A percentile compares a stretch with the other conserved stretches of the same genome.
These are phyloP conservation scores for Acanthosepion pharaonis DNA, from an alignment of 2,888 invertebrate species.

Conservation along the genomic window DNA sequence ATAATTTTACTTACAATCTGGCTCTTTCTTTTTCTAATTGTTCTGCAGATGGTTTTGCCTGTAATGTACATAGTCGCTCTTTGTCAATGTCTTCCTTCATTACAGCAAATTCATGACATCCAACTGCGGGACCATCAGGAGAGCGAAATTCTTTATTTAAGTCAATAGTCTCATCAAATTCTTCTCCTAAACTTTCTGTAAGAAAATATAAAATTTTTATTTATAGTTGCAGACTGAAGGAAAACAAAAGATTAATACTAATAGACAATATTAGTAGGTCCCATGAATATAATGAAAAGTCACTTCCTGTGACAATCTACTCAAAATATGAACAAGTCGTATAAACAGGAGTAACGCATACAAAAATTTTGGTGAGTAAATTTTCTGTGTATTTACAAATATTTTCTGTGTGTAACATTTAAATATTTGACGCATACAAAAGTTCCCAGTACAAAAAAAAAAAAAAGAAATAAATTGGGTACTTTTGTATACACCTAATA, in stretches of 20 bases:
- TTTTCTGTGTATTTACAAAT: too few relatives aligned
- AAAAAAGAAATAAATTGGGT: too few relatives aligned
- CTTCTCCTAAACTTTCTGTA: conserved; percentile 52
- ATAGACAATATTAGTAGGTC: background rate
- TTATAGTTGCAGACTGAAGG: background rate
- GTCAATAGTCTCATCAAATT: conserved; percentile 77
- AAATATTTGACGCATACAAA: too few relatives aligned
- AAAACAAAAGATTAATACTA: background rate
- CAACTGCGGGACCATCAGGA: conserved; percentile 78
- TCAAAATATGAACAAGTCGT: too few relatives aligned
- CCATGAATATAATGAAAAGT: too few relatives aligned
- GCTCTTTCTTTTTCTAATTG: conserved; percentile 57
- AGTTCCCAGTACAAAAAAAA: too few relatives aligned
- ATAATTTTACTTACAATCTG: conserved; percentile 55
- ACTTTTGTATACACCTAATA: too few relatives aligned
- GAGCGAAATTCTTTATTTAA: conserved; percentile 80
- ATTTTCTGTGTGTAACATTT: too few relatives aligned
- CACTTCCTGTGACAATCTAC: too few relatives aligned
- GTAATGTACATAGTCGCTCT: conserved; percentile 51
- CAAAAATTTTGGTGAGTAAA: background rate
- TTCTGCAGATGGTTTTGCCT: conserved; percentile 55
- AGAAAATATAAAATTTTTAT: background rate
- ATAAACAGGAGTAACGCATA: background rate
- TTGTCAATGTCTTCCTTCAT: conserved; percentile 88
- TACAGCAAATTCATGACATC: conserved; percentile 86